These are phyloP conservation scores for Mycogona germanica DNA, from an alignment of 2,888 invertebrate genomes.

Conservation along the genomic window DNA sequence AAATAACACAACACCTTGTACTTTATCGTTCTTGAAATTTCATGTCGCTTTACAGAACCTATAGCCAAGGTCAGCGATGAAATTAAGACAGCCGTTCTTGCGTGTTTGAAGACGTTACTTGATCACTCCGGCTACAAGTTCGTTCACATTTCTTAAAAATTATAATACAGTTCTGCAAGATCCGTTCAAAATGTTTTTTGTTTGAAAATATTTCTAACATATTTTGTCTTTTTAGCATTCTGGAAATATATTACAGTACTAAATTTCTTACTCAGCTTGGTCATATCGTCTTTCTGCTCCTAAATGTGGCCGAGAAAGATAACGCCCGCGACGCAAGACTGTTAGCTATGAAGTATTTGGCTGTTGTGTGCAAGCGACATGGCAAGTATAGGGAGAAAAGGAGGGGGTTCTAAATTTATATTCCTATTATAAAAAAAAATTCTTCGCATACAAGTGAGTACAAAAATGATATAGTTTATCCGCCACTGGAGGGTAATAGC, in stretches of 20 bases:
- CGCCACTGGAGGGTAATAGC: no score
- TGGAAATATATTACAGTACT: neutral
- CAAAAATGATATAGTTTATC: no score
- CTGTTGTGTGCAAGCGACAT: neutral
- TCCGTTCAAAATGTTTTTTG: neutral
- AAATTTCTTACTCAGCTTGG: slow-evolving; percentile 2
- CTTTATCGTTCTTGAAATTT: no score
- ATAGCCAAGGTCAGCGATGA: slow-evolving; percentile 5
- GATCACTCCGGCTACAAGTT: neutral
- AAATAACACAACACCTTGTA: no score
- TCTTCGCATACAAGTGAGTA: no score
- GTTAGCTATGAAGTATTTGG: neutral
- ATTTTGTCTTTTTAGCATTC: neutral
- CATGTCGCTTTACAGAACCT: neutral
- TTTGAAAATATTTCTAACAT: neutral
- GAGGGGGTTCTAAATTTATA: no score
- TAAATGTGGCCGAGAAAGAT: neutral
- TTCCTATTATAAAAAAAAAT: no score
- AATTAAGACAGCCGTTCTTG: neutral
- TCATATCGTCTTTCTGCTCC: neutral
- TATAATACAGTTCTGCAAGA: no score
- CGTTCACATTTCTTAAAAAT: no score
- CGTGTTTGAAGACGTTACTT: neutral
- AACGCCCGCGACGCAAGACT: neutral
- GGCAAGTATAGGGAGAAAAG: no score